A percentile compares a stretch with the other conserved stretches of the same genome.
These are phyloP conservation scores for Chelonus insularis DNA, from an alignment of 1,140 invertebrate species.

Conservation along the genomic window DNA sequence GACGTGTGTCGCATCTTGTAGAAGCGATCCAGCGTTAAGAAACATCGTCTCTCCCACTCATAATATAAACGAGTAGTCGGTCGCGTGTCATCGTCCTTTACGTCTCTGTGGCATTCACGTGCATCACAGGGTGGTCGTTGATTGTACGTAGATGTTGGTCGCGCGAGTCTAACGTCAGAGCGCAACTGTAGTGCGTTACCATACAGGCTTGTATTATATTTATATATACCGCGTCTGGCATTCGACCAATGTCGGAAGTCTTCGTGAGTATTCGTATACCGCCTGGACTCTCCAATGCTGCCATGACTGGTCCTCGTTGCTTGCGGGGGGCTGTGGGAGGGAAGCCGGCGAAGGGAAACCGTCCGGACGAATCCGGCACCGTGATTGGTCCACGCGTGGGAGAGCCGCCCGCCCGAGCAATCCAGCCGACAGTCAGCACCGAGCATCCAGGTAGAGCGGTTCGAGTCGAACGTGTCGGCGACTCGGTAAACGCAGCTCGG, in stretches of 20 bases:
- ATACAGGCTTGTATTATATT: conserved; percentile 52
- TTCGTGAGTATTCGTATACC: conserved; percentile 26
- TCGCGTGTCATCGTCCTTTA: conserved; percentile 1
- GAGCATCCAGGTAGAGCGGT: conserved; percentile 49
- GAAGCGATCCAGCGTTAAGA: too few species aligned
- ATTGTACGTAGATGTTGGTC: not conserved
- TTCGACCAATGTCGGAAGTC: conserved; percentile 44
- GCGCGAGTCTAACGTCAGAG: conserved; percentile 13
- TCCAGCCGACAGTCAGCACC: conserved; percentile 50
- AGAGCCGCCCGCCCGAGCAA: conserved; percentile 55
- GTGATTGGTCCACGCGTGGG: conserved; percentile 58
- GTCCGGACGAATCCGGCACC: conserved; percentile 38
- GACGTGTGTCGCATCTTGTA: too few species aligned
- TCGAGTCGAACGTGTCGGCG: conserved; percentile 26
- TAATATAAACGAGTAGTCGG: not conserved
- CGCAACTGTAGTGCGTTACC: not conserved
- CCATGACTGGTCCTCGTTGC: conserved; percentile 46
- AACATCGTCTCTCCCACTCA: too few species aligned
- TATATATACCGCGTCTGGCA: conserved; percentile 14
- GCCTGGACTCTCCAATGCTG: conserved; percentile 43
- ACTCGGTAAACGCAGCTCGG: too few species aligned
- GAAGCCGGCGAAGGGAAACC: conserved; percentile 34
- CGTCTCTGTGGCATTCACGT: conserved; percentile 1
- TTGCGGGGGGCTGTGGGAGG: conserved; percentile 34
- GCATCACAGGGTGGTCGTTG: conserved; percentile 4